These are phyloP conservation scores for Monochamus saltuarius DNA, from an alignment of 1,140 invertebrate species.

Conservation along the genomic window DNA sequence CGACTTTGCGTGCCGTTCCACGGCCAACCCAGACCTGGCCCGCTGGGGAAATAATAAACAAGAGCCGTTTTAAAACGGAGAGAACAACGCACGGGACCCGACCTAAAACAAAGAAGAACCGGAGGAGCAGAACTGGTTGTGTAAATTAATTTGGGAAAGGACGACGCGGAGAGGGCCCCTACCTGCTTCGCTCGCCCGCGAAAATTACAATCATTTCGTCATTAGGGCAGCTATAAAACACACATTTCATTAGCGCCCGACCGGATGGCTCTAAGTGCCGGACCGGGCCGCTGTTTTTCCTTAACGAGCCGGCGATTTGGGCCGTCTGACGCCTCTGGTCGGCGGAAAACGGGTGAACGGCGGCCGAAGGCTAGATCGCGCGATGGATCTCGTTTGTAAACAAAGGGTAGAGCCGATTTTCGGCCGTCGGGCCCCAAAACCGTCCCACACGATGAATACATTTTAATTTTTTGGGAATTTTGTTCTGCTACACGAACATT, in stretches of 20 bases:
- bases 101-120: conserved; percentile 47
- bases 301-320: no score
- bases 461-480: no score
- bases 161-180: background rate
- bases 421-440: no score
- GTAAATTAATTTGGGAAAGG: conserved; percentile 45
- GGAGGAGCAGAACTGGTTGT: conserved; percentile 43
- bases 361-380: conserved; percentile 1
- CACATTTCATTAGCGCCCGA: conserved; percentile 35
- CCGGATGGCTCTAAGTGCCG: background rate
- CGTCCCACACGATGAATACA: no score
- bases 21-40: conserved; percentile 17
- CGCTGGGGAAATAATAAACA: conserved; percentile 43
- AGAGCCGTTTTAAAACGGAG: conserved; percentile 44
- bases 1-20: background rate
- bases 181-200: conserved; percentile 31
- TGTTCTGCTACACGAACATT: no score
- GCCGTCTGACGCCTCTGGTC: background rate
- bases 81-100: conserved; percentile 38
- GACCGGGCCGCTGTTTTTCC: no score
- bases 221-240: conserved; percentile 37
- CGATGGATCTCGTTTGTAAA: no score
- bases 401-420: no score
- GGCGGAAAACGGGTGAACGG: conserved; percentile 16
- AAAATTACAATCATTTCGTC: conserved; percentile 49